Conservation (phyloP, 1,140 invertebrate genomes). For the Meloidogyne floridensis region DNA sequence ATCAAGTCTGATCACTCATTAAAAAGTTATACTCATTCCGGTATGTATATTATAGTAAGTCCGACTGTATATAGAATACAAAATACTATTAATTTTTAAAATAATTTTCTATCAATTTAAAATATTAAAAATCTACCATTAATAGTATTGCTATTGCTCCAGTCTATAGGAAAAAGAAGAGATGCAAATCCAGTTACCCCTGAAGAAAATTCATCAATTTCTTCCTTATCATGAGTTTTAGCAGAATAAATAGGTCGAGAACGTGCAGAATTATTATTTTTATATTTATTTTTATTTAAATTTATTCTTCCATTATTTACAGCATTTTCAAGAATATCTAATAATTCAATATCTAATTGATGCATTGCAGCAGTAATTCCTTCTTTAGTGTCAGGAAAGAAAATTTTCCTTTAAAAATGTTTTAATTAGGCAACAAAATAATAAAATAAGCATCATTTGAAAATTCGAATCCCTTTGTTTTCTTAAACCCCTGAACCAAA, state of each 20-base stretch:
- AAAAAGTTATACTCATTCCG: no score
- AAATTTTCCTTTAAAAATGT: constrained; percentile 52
- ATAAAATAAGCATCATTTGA: neutral
- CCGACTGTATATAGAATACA: no score
- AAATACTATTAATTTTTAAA: no score
- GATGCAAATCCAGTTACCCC: constrained; percentile 4
- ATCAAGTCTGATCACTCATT: no score
- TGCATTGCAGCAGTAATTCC: constrained; percentile 50
- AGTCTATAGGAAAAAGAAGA: constrained; percentile 44
- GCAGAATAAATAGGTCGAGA: constrained; percentile 2
- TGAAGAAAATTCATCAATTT: constrained; percentile 9
- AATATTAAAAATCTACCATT: neutral
- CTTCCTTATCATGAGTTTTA: neutral
- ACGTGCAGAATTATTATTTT: neutral
- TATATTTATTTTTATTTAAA: neutral
- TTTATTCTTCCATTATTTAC: neutral
- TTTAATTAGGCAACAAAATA: constrained; percentile 5
- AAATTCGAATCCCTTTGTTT: no score
- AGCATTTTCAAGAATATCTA: constrained; percentile 16
- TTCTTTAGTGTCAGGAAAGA: constrained; percentile 42
- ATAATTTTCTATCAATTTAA: neutral
- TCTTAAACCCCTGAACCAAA: no score
- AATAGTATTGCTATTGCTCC: constrained; percentile 33
- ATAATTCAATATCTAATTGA: constrained; percentile 17
- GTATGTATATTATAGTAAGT: no score